These are phyloP conservation scores for Echinarachnius parma DNA, from an alignment of 53 echinoderm and acorn worm species.

Conservation along the genomic window DNA sequence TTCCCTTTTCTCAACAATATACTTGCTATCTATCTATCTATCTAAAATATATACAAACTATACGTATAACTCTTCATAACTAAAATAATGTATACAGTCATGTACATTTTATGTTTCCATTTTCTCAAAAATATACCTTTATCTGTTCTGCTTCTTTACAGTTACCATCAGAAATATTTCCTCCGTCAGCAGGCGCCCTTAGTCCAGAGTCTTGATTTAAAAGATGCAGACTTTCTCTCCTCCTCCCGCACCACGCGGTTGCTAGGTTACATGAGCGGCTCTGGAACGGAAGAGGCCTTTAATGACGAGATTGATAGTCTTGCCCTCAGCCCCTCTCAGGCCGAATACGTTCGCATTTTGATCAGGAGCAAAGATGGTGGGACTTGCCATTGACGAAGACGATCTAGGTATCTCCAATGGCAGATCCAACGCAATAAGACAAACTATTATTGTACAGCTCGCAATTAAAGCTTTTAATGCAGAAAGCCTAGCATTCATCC, in stretches of 20 bases:
- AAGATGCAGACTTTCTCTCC: slow-evolving; percentile 59
- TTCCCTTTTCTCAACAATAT: too few relatives aligned
- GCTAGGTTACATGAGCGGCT: slow-evolving; percentile 73
- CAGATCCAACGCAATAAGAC: too few relatives aligned
- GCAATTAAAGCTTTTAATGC: too few relatives aligned
- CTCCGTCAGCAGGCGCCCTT: slow-evolving; percentile 76
- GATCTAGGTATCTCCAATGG: too few relatives aligned
- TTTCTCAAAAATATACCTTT: background rate
- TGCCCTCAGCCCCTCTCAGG: slow-evolving; percentile 56
- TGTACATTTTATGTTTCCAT: background rate
- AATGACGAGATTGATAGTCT: slow-evolving; percentile 42
- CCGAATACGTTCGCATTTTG: slow-evolving; percentile 49
- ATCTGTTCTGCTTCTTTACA: slow-evolving; percentile 27
- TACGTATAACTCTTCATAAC: background rate
- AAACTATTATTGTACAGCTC: too few relatives aligned
- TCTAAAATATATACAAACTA: background rate
- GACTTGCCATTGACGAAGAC: too few relatives aligned
- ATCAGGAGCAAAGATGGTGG: slow-evolving; percentile 49
- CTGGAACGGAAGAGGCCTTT: slow-evolving; percentile 54
- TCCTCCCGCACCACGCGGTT: slow-evolving; percentile 64
- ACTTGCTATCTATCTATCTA: too few relatives aligned
- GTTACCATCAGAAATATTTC: slow-evolving; percentile 92
- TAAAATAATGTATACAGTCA: background rate
- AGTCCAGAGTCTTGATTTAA: slow-evolving; percentile 56
- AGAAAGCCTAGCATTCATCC: too few relatives aligned